These are phyloP conservation scores for Temnothorax longispinosus DNA, from an alignment of 1,140 invertebrate species.

Conservation along the genomic window DNA sequence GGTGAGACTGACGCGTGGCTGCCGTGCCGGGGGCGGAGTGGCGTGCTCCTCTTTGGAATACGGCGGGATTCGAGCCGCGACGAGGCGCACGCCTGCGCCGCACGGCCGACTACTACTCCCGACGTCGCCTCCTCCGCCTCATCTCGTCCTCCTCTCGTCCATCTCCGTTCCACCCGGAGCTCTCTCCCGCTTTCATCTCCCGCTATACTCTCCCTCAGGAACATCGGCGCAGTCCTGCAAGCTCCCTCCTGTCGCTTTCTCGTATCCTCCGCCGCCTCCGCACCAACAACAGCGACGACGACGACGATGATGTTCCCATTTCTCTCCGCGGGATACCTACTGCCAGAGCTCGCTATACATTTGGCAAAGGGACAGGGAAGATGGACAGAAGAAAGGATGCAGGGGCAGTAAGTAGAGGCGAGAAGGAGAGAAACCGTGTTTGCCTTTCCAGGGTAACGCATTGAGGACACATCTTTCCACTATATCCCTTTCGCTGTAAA, in stretches of 20 bases:
- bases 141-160: conserved; percentile 39
- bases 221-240: conserved; percentile 53
- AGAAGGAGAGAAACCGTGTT: conserved; percentile 15
- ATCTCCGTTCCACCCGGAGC: conserved; percentile 48
- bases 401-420: no score
- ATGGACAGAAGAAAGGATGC: conserved; percentile 4
- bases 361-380: conserved; percentile 1
- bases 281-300: conserved; percentile 36
- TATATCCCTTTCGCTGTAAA: neutral
- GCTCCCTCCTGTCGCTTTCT: conserved; percentile 1
- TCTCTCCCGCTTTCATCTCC: conserved; percentile 23
- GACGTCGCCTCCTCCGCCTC: conserved; percentile 51
- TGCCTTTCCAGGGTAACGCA: conserved; percentile 36
- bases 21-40: conserved; percentile 84
- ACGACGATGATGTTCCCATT: conserved; percentile 59
- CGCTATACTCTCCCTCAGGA: conserved; percentile 44
- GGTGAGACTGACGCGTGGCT: conserved; percentile 82
- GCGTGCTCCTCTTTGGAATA: conserved; percentile 82
- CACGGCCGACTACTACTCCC: conserved; percentile 46
- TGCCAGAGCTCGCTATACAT: neutral
- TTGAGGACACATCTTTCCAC: neutral
- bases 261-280: conserved; percentile 28
- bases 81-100: conserved; percentile 81
- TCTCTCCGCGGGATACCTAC: conserved; percentile 33
- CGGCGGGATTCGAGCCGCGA: conserved; percentile 82